These are phyloP conservation scores for Pentalonia nigronervosa DNA, from an alignment of 1,140 invertebrate genomes.

Conservation along the genomic window DNA sequence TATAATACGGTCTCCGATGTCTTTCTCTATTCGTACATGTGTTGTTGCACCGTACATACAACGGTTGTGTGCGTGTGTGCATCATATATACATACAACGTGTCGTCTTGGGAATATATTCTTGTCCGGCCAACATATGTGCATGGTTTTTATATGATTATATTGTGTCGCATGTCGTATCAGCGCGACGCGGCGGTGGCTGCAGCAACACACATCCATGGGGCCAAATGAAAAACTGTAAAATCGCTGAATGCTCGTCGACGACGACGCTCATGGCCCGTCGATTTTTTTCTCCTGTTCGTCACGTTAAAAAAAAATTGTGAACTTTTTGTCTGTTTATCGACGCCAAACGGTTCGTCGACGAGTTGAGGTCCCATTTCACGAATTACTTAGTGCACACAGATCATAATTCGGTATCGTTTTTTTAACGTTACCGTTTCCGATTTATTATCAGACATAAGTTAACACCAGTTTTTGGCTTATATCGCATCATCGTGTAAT, in stretches of 20 bases:
- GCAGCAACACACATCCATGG: not conserved
- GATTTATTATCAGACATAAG: too few species aligned
- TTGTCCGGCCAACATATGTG: constrained; percentile 21
- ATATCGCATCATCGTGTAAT: too few species aligned
- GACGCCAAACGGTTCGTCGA: not conserved
- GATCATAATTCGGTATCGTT: not conserved
- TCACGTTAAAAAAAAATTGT: not conserved
- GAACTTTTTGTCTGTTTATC: not conserved
- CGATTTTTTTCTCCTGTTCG: not conserved
- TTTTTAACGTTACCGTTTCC: not conserved
- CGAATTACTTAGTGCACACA: not conserved
- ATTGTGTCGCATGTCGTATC: not conserved
- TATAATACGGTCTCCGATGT: not conserved
- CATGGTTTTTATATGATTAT: not conserved
- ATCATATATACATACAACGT: not conserved
- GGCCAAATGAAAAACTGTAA: not conserved
- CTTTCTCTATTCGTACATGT: not conserved
- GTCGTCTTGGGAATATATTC: constrained; percentile 54
- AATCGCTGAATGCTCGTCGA: not conserved
- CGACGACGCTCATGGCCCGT: not conserved
- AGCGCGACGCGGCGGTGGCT: not conserved
- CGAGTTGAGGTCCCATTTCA: not conserved
- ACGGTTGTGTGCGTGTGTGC: not conserved
- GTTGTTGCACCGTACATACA: constrained; percentile 9
- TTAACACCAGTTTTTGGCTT: too few species aligned